Evolutionary conservation across 2,888 invertebrate species (phyloP), one percentile per base, ranked within the genome.

Genomic region (Hartigia nigra): DNA sequence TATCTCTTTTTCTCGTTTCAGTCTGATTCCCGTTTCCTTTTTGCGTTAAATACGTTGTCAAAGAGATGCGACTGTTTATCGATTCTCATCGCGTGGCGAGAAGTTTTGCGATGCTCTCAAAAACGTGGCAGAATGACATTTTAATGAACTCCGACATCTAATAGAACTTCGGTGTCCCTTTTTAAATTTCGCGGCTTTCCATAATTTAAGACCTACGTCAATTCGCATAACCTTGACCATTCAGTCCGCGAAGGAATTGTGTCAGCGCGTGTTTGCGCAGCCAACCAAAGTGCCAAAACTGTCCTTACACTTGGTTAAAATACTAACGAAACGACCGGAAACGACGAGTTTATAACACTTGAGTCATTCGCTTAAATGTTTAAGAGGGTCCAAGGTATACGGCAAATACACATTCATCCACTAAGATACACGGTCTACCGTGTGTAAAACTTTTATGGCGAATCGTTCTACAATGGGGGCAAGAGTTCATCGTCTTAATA

Each of bases 261-360:
- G 55, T 55, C 55, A 55, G 55, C 55, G 23, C 23, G 55, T 55
- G 55, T 23, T 23, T 55, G 55, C 55, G 55, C 55, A 55, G 55
- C 23, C 23, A 72, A 72, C 72, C 72, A 72, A 31, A 72, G 72
- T 72, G 32, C 34, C 72, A 31, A 34, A 34, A 34, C 14, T 14
- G 72, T 72, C 72, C 72, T 72, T 31, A 72, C 34, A 31, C 72
- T 72, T 72, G 72, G 72, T 72, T 72, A 72, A 72, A 31, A 34
- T 34, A 31, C 31, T 72, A 4, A 34, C 31, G 72, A 31, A 34
- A 32, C 36, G 75, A 87, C 89, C 90, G 90, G 91, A 91, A 90
- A 86, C 84, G 84, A 85, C 89, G 89, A 90, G 88, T 91, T 55
- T 90, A 89, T 89, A 88, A 90, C 89, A 88, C 88, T 90, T 88